Conservation (phyloP, 2,113 vertebrate genomes). For the Heliornis fulica region DNA sequence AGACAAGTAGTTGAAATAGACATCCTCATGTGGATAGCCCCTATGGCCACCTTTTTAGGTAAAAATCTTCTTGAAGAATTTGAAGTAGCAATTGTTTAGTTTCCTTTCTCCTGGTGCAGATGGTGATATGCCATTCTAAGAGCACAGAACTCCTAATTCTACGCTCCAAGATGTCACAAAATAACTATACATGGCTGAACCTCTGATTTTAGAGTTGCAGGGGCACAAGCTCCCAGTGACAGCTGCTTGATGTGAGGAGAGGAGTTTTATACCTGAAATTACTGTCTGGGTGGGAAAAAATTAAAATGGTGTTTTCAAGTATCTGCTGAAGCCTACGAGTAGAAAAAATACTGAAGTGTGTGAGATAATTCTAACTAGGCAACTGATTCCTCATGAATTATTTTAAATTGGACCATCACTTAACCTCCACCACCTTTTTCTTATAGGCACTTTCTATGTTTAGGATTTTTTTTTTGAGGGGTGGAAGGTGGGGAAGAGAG, state of each 20-base stretch:
- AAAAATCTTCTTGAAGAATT: not conserved
- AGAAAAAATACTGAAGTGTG: not conserved
- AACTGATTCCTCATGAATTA: not conserved
- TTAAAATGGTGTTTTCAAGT: not conserved
- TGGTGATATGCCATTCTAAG: not conserved
- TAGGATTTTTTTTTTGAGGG: not conserved
- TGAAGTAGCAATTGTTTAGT: not conserved
- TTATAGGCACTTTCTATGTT: not conserved
- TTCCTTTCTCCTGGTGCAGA: not conserved
- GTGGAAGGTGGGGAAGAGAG: no score
- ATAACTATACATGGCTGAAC: not conserved
- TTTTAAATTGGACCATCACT: not conserved
- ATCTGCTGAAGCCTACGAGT: not conserved
- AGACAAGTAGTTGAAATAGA: not conserved
- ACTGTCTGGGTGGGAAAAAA: not conserved
- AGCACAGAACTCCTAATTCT: not conserved
- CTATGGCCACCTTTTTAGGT: not conserved
- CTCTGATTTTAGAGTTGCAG: not conserved
- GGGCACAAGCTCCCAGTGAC: not conserved
- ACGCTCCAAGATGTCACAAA: not conserved
- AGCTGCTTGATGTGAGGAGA: not conserved
- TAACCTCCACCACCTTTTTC: not conserved
- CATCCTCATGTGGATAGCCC: not conserved
- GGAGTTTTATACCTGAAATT: not conserved
- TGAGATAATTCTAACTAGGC: not conserved